Percentiles rank a stretch among this genome's conserved stretches.
These are phyloP conservation scores for Xyliphius kryptos DNA, from an alignment of 2,113 vertebrate genomes.

Conservation along the genomic window DNA sequence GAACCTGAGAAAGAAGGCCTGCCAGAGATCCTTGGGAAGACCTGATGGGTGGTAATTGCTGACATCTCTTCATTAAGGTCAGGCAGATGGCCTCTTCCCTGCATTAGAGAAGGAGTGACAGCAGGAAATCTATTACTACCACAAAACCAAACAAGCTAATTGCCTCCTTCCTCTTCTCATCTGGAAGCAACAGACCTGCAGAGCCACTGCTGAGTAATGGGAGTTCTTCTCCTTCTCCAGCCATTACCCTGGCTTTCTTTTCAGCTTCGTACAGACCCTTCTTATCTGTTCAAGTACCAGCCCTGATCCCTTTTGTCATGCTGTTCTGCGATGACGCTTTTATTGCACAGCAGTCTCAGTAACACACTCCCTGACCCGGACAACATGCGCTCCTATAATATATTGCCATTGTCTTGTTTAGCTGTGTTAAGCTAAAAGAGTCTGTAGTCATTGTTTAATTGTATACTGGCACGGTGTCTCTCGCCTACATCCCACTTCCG, in stretches of 20 bases:
- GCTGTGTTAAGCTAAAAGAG: too few relatives aligned
- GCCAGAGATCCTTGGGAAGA: background rate
- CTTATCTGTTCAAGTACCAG: background rate
- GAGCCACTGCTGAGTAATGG: background rate
- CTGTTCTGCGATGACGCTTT: background rate
- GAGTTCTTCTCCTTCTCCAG: constrained; percentile 2
- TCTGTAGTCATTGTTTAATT: too few relatives aligned
- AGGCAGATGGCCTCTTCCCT: constrained; percentile 39
- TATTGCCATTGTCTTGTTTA: too few relatives aligned
- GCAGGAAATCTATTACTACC: constrained; percentile 43
- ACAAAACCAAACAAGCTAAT: constrained; percentile 46
- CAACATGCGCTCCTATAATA: too few relatives aligned
- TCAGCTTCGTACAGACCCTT: background rate
- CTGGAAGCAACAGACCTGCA: constrained; percentile 32
- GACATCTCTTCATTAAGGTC: constrained; percentile 34
- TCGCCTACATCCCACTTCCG: background rate
- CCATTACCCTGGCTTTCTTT: background rate
- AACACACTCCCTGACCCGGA: too few relatives aligned
- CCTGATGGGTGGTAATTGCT: constrained; percentile 20
- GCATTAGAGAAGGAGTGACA: constrained; percentile 36
- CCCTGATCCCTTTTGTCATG: background rate
- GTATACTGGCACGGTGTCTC: too few relatives aligned
- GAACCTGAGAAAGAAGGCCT: background rate
- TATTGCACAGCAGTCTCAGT: too few relatives aligned
- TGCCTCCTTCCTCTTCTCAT: constrained; percentile 44